A percentile compares a stretch with the other conserved stretches of the same genome.
phyloP scores from a whole-genome alignment of 2,113 vertebrate species.

The Heteronetta atricapilla region DNA sequence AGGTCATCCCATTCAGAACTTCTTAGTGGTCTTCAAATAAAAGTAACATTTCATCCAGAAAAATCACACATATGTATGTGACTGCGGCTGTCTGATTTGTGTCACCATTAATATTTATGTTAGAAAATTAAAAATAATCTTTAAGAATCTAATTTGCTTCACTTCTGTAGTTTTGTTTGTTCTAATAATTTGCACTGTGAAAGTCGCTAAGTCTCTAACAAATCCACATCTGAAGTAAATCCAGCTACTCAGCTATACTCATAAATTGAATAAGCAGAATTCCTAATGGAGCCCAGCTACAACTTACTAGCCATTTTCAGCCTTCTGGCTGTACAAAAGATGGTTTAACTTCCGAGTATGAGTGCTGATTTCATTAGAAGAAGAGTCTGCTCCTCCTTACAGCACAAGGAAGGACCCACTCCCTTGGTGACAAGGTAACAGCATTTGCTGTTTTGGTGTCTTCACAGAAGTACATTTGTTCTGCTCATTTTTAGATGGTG shows the following conservation, averaged over 20 bases:
- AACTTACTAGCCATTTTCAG: conserved; percentile 12
- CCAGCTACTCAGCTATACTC: background rate
- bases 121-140: background rate
- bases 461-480: background rate
- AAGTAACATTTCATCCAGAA: background rate
- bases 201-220: background rate
- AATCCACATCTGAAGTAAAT: background rate
- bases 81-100: background rate
- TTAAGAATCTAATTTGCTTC: background rate
- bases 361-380: background rate
- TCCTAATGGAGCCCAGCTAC: background rate
- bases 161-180: background rate
- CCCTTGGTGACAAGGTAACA: background rate
- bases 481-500: background rate
- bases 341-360: background rate
- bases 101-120: background rate
- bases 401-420: background rate
- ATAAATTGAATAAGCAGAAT: conserved; percentile 25
- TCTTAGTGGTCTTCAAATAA: background rate
- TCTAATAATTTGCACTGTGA: background rate
- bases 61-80: background rate
- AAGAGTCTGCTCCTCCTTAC: background rate
- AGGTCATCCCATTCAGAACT: background rate
- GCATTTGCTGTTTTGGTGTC: background rate
- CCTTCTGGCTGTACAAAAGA: background rate